Percentiles rank a stretch among this genome's conserved stretches.
Conservation (phyloP, 2,113 vertebrate species). For the Phylloscopus whistleri region DNA sequence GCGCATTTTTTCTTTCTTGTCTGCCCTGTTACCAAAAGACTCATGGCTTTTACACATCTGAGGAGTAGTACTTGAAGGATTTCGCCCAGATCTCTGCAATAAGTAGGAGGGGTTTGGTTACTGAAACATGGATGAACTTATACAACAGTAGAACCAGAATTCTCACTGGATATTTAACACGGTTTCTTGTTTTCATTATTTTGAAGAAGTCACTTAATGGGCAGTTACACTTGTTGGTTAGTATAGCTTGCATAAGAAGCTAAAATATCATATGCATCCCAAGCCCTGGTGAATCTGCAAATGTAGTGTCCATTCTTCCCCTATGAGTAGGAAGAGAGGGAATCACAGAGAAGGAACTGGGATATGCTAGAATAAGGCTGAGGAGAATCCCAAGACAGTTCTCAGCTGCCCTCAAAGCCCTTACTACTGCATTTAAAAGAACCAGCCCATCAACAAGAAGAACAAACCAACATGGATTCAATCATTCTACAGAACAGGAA, state of each 20-base stretch:
- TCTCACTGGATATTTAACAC: neutral
- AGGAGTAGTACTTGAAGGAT: slow-evolving; percentile 82
- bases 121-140: neutral
- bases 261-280: neutral
- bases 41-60: slow-evolving; percentile 90
- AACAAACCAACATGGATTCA: neutral
- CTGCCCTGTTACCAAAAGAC: slow-evolving; percentile 91
- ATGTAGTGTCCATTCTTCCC: neutral
- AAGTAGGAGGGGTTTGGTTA: neutral
- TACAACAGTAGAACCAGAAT: neutral
- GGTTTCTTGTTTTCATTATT: neutral
- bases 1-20: slow-evolving; percentile 96
- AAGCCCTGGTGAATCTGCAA: neutral
- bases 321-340: neutral
- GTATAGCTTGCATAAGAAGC: neutral
- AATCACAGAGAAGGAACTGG: neutral
- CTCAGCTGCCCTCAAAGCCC: neutral
- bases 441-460: neutral
- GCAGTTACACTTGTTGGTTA: neutral
- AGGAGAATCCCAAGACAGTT: neutral
- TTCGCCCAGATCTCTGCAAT: slow-evolving; percentile 86
- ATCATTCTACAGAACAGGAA: neutral
- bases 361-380: neutral
- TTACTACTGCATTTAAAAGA: neutral
- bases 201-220: neutral